Evolutionary conservation across 2,113 vertebrate species (phyloP).

Genomic region (Hymenochirus boettgeri): DNA sequence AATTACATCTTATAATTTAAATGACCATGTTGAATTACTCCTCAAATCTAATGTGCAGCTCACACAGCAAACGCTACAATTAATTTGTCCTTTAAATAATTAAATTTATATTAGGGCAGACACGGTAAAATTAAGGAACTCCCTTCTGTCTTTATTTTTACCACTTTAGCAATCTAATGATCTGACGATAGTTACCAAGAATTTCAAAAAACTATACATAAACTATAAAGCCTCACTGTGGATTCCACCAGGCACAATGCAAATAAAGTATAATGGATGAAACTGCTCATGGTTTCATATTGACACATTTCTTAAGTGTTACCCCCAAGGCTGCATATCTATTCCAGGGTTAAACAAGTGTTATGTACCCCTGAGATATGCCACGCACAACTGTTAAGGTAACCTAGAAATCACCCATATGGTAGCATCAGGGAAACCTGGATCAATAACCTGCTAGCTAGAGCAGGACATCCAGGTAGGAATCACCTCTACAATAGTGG

Average conservation of each 20-base stretch:
- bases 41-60: constrained; percentile 19
- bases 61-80: constrained; percentile 26
- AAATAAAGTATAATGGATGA: too few relatives aligned
- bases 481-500: too few relatives aligned
- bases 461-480: too few relatives aligned
- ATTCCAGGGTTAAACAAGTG: too few relatives aligned
- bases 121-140: constrained; percentile 3
- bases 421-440: too few relatives aligned
- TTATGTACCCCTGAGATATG: too few relatives aligned
- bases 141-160: constrained; percentile 7
- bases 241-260: background rate
- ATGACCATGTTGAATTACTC: constrained; percentile 14
- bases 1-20: constrained; percentile 19
- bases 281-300: too few relatives aligned
- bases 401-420: too few relatives aligned
- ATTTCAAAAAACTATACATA: background rate
- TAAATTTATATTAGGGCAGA: constrained; percentile 28
- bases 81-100: constrained; percentile 38
- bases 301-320: too few relatives aligned
- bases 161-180: background rate
- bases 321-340: too few relatives aligned
- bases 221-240: background rate
- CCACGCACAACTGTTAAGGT: too few relatives aligned
- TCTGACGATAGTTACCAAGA: background rate
- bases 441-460: too few relatives aligned